Conservation (phyloP, 2,113 vertebrate species). For the Rhinoderma darwinii region DNA sequence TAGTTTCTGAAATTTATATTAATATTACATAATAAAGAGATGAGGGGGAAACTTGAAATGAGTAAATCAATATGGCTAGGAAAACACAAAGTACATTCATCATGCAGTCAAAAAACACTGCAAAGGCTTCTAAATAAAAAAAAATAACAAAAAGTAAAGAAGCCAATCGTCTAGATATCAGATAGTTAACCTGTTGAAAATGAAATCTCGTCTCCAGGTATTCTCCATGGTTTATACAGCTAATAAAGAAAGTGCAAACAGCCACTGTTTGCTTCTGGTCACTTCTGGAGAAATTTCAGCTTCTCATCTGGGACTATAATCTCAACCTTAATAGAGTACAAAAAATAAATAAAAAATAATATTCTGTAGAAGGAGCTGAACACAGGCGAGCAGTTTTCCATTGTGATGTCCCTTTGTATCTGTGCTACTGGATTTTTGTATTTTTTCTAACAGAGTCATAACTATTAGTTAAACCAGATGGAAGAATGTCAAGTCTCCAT, state of each 20-base stretch:
- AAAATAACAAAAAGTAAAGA: constrained; percentile 74
- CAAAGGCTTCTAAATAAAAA: constrained; percentile 72
- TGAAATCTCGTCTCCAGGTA: constrained; percentile 82
- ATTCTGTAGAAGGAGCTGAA: constrained; percentile 63
- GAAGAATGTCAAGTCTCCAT: constrained; percentile 60
- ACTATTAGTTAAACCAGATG: constrained; percentile 58
- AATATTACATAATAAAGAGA: constrained; percentile 93
- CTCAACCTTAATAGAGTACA: constrained; percentile 83
- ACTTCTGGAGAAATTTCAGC: constrained; percentile 84
- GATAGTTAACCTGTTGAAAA: constrained; percentile 84
- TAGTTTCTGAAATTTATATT: constrained; percentile 91
- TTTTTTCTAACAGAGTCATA: constrained; percentile 58
- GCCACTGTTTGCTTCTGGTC: constrained; percentile 84
- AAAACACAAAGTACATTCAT: constrained; percentile 87
- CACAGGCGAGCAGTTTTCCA: constrained; percentile 51
- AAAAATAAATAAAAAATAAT: constrained; percentile 68
- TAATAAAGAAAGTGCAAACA: constrained; percentile 85
- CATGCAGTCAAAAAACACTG: constrained; percentile 84
- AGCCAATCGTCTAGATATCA: constrained; percentile 76
- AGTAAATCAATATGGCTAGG: constrained; percentile 91
- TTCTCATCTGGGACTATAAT: constrained; percentile 83
- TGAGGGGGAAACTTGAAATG: constrained; percentile 86
- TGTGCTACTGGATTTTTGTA: constrained; percentile 43
- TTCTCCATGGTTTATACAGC: constrained; percentile 84
- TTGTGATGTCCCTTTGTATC: constrained; percentile 61